phyloP scores from a whole-genome alignment of 2,797 vertebrate species.

The Pangasius djambal region DNA sequence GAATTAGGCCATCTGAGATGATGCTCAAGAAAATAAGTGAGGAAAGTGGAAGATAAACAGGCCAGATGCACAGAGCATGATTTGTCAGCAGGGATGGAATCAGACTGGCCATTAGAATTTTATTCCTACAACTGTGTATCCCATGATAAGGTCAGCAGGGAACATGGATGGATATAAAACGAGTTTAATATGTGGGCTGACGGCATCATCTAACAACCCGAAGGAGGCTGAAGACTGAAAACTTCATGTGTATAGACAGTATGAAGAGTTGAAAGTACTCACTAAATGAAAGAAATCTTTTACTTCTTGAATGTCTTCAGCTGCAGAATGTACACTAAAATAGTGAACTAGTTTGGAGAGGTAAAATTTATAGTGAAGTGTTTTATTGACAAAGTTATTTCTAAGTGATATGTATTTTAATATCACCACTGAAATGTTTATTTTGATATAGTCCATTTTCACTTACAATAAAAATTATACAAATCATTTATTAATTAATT shows the following conservation, averaged over 20 bases:
- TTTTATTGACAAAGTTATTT: neutral
- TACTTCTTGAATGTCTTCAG: neutral
- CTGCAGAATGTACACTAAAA: neutral
- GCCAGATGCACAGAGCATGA: neutral
- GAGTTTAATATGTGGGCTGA: neutral
- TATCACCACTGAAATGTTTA: neutral
- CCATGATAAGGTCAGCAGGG: neutral
- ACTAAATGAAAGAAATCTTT: neutral
- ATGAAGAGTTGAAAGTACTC: neutral
- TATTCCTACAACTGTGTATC: neutral
- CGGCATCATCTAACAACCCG: neutral
- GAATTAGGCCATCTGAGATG: neutral
- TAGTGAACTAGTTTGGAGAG: neutral
- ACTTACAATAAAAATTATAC: neutral
- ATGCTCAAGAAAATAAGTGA: neutral
- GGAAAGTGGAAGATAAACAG: neutral
- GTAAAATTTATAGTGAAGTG: neutral
- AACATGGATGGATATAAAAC: neutral
- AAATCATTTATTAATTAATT: neutral
- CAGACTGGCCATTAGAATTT: too few relatives aligned
- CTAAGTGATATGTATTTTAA: neutral
- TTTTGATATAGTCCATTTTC: neutral
- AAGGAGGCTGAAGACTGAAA: neutral
- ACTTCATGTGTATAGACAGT: neutral
- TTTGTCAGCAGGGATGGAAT: too few relatives aligned